A percentile compares a stretch with the other conserved stretches of the same genome.
Evolutionary conservation across 2,888 invertebrate species (phyloP).

Genomic region (Nycteola revayana): DNA sequence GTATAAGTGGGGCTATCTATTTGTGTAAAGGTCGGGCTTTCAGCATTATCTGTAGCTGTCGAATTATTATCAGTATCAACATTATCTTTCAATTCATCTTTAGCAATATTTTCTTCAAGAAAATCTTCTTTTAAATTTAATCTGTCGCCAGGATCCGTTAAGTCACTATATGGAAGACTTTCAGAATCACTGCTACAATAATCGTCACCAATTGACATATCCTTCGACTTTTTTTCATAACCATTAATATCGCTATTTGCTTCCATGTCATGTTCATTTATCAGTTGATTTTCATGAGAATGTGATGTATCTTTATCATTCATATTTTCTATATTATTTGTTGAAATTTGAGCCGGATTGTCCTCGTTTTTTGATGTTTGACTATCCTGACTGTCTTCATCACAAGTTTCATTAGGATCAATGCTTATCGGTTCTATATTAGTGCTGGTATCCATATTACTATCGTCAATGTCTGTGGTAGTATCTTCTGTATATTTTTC

Average conservation of each 20-base stretch:
- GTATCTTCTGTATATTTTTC: not conserved
- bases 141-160: not conserved
- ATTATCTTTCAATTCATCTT: not conserved
- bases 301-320: too few relatives aligned
- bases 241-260: not conserved
- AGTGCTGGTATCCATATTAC: not conserved
- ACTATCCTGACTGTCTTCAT: not conserved
- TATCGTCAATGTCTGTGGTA: not conserved
- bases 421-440: conserved; percentile 4
- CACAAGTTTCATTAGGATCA: conserved; percentile 7
- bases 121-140: not conserved
- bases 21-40: too few relatives aligned
- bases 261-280: not conserved
- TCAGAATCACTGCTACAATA: conserved; percentile 29
- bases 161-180: conserved; percentile 25
- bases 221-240: conserved; percentile 4
- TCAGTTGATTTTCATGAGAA: too few relatives aligned
- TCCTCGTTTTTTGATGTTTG: too few relatives aligned
- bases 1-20: too few relatives aligned
- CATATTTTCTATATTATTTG: too few relatives aligned
- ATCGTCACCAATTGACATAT: conserved; percentile 10
- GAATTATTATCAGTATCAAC: too few relatives aligned
- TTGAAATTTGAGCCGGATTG: too few relatives aligned
- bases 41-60: too few relatives aligned
- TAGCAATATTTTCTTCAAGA: not conserved